Evolutionary conservation across 2,113 vertebrate species (phyloP).

Genomic region (Dipodomys merriami): DNA sequence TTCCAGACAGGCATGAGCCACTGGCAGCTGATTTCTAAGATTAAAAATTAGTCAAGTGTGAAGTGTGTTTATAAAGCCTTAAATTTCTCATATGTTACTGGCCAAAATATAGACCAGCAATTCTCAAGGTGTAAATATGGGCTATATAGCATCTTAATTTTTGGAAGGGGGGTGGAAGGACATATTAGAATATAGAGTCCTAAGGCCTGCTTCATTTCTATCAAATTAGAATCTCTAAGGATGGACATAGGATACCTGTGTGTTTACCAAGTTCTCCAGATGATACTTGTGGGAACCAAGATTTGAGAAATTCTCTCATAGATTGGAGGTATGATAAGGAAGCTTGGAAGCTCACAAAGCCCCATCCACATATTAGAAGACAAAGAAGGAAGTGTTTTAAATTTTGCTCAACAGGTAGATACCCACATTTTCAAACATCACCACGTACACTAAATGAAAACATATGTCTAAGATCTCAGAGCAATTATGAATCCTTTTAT

Average conservation of each 20-base stretch:
- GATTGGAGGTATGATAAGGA: background rate
- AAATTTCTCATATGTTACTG: background rate
- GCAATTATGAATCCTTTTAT: background rate
- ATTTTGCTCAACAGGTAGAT: background rate
- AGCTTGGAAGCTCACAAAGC: background rate
- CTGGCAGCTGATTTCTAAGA: background rate
- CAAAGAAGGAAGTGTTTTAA: background rate
- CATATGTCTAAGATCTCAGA: background rate
- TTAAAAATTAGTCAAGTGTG: background rate
- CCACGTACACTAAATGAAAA: background rate
- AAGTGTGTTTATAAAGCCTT: background rate
- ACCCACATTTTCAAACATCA: background rate
- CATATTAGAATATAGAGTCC: background rate
- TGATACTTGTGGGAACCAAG: background rate
- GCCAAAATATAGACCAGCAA: background rate
- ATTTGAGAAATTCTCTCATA: slow-evolving; percentile 40
- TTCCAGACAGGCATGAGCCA: too few species aligned
- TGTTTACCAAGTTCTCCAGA: slow-evolving; percentile 15
- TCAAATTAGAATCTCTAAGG: background rate
- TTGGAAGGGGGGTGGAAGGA: too few species aligned
- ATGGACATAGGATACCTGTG: background rate
- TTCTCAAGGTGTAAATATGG: background rate
- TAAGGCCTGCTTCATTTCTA: background rate
- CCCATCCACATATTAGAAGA: background rate
- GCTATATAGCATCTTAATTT: background rate